These are phyloP conservation scores for Drosophila monieri DNA, from an alignment of 2,888 invertebrate species.

Conservation along the genomic window DNA sequence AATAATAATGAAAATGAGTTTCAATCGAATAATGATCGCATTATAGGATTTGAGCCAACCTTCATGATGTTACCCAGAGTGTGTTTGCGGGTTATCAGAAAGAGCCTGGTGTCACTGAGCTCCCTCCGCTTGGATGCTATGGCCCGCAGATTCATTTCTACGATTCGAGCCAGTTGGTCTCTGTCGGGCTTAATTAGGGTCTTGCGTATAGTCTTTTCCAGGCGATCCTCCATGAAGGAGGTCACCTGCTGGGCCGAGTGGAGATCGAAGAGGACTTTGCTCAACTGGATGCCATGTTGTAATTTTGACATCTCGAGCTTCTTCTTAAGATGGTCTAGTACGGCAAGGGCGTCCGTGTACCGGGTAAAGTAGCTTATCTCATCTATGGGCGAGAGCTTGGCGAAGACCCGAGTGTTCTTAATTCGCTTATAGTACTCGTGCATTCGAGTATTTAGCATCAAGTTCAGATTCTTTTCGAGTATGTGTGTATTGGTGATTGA, in stretches of 20 bases:
- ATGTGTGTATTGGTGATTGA: constrained; percentile 6
- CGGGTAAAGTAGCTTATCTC: constrained; percentile 1
- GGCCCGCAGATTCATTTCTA: constrained; percentile 31
- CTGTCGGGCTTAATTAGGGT: constrained; percentile 22
- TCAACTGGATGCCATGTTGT: constrained; percentile 20
- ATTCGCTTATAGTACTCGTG: constrained; percentile 71
- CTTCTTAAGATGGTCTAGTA: constrained; percentile 56
- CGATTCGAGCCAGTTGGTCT: constrained; percentile 1
- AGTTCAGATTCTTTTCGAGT: constrained; percentile 11
- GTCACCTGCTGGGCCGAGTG: constrained; percentile 8
- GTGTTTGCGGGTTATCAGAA: constrained; percentile 71
- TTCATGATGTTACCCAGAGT: constrained; percentile 53
- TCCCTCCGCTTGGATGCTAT: constrained; percentile 68
- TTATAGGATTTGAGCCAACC: constrained; percentile 48
- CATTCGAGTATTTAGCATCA: constrained; percentile 58
- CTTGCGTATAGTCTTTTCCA: constrained; percentile 20
- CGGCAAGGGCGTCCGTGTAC: constrained; percentile 42
- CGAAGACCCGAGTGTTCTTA: constrained; percentile 59
- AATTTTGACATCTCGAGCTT: constrained; percentile 31
- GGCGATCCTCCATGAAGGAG: constrained; percentile 28
- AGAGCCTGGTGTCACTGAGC: constrained; percentile 67
- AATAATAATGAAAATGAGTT: background rate
- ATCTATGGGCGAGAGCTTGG: background rate
- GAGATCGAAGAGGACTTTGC: constrained; percentile 47
- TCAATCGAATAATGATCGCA: background rate